Evolutionary conservation across 2,797 vertebrate species (phyloP).

Genomic region (Calcarius lapponicus): DNA sequence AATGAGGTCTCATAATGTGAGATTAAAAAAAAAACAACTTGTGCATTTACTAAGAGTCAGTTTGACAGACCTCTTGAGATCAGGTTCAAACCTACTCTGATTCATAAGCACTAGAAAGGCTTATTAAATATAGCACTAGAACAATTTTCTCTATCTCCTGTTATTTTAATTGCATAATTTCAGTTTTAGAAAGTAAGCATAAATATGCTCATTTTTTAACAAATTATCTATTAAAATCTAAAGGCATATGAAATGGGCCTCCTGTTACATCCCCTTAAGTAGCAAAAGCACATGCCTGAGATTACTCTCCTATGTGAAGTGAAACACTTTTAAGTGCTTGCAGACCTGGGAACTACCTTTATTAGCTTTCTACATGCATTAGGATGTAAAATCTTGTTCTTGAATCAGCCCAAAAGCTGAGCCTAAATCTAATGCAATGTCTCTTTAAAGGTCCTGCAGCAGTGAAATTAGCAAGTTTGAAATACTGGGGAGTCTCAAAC

Average conservation of each 20-base stretch:
- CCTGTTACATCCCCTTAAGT: neutral
- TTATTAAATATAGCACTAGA: neutral
- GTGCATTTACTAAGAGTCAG: neutral
- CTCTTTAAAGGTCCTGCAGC: slow-evolving; percentile 16
- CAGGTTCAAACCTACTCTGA: neutral
- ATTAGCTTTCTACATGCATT: neutral
- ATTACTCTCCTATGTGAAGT: neutral
- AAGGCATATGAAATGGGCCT: neutral
- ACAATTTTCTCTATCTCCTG: neutral
- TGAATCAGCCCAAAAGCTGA: neutral
- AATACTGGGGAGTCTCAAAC: slow-evolving; percentile 31
- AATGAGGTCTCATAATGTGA: neutral
- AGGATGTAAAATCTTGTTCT: neutral
- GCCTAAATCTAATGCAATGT: neutral
- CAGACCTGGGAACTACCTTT: neutral
- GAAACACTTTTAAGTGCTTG: neutral
- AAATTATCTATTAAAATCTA: neutral
- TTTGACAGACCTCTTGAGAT: neutral
- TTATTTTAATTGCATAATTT: neutral
- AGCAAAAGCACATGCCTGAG: neutral
- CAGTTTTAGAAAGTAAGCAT: neutral
- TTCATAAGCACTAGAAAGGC: neutral
- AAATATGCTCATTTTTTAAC: neutral
- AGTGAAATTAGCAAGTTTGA: slow-evolving; percentile 43
- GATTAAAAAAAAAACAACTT: neutral